phyloP scores from a whole-genome alignment of 2,113 vertebrate species.

The Callospermophilus lateralis region DNA sequence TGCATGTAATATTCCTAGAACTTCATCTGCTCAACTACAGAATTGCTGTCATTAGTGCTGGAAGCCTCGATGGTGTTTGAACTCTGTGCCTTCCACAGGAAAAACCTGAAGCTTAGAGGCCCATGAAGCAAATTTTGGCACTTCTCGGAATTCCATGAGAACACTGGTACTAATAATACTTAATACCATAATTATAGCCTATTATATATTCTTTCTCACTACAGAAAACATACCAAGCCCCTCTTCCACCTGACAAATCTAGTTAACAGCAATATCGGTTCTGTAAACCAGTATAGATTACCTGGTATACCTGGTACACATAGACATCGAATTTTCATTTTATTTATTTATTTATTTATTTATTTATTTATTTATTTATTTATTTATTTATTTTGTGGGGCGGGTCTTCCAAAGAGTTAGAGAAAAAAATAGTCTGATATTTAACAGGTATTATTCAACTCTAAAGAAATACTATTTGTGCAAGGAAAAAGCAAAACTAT shows the following conservation, averaged over 20 bases:
- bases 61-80: background rate
- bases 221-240: background rate
- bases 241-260: background rate
- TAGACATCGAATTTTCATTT: no score
- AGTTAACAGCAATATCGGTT: background rate
- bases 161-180: background rate
- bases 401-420: background rate
- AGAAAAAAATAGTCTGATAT: background rate
- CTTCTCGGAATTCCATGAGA: background rate
- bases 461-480: conserved; percentile 33
- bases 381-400: no score
- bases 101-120: background rate
- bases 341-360: no score
- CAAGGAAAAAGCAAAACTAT: conserved; percentile 54
- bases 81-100: background rate
- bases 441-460: conserved; percentile 57
- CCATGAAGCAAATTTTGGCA: background rate
- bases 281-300: background rate
- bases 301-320: background rate
- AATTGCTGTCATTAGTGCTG: background rate
- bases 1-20: background rate
- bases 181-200: background rate
- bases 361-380: no score
- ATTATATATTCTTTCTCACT: background rate
- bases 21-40: background rate